Evolutionary conservation across 1,140 invertebrate species (phyloP), one percentile per base, ranked within the genome.

Genomic region (Adoxophyes honmai): DNA sequence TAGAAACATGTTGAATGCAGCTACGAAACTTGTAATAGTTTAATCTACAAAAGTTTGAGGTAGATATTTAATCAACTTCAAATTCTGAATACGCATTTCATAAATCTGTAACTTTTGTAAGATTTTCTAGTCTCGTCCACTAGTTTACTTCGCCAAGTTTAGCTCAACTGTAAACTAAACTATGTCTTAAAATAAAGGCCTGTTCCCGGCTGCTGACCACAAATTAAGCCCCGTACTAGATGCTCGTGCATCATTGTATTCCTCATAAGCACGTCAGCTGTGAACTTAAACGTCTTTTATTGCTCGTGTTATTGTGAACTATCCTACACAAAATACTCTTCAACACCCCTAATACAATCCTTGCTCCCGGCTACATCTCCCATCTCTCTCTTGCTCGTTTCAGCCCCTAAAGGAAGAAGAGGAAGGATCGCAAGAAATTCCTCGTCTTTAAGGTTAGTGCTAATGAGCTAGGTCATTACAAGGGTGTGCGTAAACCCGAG

Each of bases 401-500:
- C 1, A n/a, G 18, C 1, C 6, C 6, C n/a, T 48, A 28, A 48
- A 33, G 16, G 18, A n/a, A 11, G 42, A 48, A 6, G 21, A 18
- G 21, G 42, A 6, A 0, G 16, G 21, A n/a, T 21, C 11, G 18
- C 16, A 28, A 28, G 21, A 21, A 48, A 33, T 44, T 44, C 21
- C 21, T 6, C 21, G 21, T 48, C n/a, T 48, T 48, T 48, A 48
- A 28, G 42, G 42, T 21, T 48, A 48, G 42, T 48, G 18, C 42
- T 48, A 48, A 48, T 48, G 42, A 48, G 42, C 42, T 48, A 21
- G 16, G 42, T 33, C 42, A 48, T 48, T 48, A 48, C 42, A 48
- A 18, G 42, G 42, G 42, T 48, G 42, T 48, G 16, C 39, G n/a
- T 48, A 48, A 48, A 33, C 42, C 42, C 42, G 42, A 18, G 42